Evolutionary conservation across 23 tunicate genomes (phyloP), one percentile per base, ranked within the genome.

Genomic region (Ascidia mentula): DNA sequence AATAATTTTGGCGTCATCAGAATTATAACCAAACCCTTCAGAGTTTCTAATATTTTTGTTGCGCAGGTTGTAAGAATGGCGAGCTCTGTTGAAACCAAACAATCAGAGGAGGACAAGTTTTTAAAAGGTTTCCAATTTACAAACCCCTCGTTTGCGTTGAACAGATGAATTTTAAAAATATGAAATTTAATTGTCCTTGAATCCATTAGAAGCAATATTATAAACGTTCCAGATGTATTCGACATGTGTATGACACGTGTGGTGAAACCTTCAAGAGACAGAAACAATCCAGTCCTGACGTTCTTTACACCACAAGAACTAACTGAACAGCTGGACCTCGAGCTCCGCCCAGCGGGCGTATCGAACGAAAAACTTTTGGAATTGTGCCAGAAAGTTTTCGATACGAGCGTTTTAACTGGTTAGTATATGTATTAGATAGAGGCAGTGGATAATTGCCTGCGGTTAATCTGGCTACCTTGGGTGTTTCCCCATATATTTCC

Each of bases 221-320:
- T n/a, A 42, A 9, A 15, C 12, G 15, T 78, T 46, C 9, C 45
- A 86, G 90, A 80, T 80, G 90, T 80, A 1, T 86, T 86, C 59
- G 38, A 86, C 34, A 36, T 86, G 74, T 6, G 37, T 18, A 86
- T 73, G 75, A 32, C 59, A 31, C 32, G 53, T 13, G 86, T 60
- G 3, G 86, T 88, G 34, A 31, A 70, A 22, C 76, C 69, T 18
- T 76, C 88, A 8, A 40, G 85, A 18, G 88, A 91, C 35, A 74
- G 91, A 28, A 61, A 28, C 40, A 71, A 77, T 38, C 97, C 91
- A 12, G 97, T 91, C 12, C 22, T 91, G 4, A 40, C 59, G 34
- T 91, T 91, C 37, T 61, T 72, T 32, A 91, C 97, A 20, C 97
- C 97, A 6, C 75, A 81, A 73, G 87, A 86, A 45, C 46, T 91